Percentiles rank a stretch among this genome's conserved stretches.
Conservation (phyloP, 2,797 vertebrate species). For the Pangasius macronema region DNA sequence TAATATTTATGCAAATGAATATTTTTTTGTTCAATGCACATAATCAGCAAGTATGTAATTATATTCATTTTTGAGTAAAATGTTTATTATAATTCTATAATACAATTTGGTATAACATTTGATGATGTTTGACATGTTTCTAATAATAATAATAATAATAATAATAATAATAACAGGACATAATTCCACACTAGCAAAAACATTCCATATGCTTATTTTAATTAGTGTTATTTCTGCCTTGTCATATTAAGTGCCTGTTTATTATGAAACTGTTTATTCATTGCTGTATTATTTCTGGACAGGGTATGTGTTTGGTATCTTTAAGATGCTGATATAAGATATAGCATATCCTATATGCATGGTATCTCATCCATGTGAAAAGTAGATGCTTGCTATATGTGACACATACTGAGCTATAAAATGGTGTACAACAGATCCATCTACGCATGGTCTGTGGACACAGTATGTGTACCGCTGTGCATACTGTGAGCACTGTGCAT, state of each 20-base stretch:
- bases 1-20: background rate
- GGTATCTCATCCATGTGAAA: background rate
- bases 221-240: background rate
- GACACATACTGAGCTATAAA: background rate
- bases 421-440: background rate
- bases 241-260: background rate
- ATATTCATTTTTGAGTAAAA: background rate
- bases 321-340: background rate
- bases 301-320: background rate
- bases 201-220: background rate
- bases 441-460: slow-evolving; percentile 13
- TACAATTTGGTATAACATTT: background rate
- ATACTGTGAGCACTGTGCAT: slow-evolving; percentile 18
- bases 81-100: background rate
- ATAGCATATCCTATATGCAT: background rate
- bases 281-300: background rate
- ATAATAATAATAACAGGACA: background rate
- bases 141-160: background rate
- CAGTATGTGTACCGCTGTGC: slow-evolving; percentile 17
- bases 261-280: background rate
- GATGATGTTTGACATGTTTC: too few relatives aligned
- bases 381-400: background rate
- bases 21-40: background rate
- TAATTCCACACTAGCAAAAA: background rate
- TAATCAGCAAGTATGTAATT: background rate